Evolutionary conservation across 2,113 vertebrate genomes (phyloP).

Genomic region (Cricetomys ansorgei): DNA sequence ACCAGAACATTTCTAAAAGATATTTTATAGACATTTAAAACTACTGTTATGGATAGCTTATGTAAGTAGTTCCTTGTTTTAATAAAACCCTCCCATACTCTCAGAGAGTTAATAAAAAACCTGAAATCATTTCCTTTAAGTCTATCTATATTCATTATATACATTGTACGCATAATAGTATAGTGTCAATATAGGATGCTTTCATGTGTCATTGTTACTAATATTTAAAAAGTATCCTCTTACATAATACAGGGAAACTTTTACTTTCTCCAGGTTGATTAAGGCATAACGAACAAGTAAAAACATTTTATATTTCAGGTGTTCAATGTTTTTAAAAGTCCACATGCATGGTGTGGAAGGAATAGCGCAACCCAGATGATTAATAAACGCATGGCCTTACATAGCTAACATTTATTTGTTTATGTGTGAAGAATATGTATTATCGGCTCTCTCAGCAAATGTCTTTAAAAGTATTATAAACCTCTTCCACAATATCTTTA

Average conservation of each 20-base stretch:
- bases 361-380: background rate
- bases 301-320: background rate
- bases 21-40: slow-evolving; percentile 26
- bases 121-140: background rate
- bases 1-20: slow-evolving; percentile 77
- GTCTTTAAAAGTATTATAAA: background rate
- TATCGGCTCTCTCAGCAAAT: background rate
- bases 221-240: background rate
- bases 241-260: background rate
- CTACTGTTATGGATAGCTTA: slow-evolving; percentile 45
- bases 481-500: background rate
- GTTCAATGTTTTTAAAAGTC: background rate
- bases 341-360: background rate
- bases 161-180: too few relatives aligned
- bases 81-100: slow-evolving; percentile 67
- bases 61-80: slow-evolving; percentile 70
- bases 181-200: background rate
- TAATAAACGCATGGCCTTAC: too few relatives aligned
- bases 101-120: slow-evolving; percentile 53
- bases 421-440: background rate
- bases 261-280: background rate
- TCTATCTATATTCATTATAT: too few relatives aligned
- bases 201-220: background rate
- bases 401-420: background rate
- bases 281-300: background rate